Conservation (phyloP, 92 coral and sea anemone species). For the Ricordea florida region DNA sequence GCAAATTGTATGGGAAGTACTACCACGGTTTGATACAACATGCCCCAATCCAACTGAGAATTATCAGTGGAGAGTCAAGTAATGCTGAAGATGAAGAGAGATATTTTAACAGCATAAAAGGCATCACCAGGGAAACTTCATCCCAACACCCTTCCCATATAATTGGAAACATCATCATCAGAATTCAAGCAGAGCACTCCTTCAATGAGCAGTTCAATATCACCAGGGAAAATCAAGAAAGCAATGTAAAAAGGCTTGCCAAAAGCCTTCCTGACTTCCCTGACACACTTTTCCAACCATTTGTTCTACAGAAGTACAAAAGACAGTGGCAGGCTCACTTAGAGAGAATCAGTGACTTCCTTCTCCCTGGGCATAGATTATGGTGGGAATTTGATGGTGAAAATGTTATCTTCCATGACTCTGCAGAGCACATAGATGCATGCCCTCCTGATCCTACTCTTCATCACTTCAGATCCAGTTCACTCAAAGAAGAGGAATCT, state of each 20-base stretch:
- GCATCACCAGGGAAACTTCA: conserved; percentile 54
- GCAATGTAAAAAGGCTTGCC: neutral
- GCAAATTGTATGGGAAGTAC: conserved; percentile 52
- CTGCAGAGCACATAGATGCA: neutral
- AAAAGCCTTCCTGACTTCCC: neutral
- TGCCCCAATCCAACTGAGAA: conserved; percentile 26
- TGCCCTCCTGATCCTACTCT: conserved; percentile 23
- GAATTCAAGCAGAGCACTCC: conserved; percentile 26
- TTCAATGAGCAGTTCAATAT: neutral
- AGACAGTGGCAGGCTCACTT: conserved; percentile 31
- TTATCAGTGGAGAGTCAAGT: conserved; percentile 8
- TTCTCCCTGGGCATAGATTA: conserved; percentile 43
- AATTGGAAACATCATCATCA: conserved; percentile 30
- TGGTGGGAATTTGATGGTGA: conserved; percentile 7
- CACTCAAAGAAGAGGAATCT: conserved; percentile 16
- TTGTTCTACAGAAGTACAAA: neutral
- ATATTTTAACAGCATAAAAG: conserved; percentile 40
- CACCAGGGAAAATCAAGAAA: neutral
- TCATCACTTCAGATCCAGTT: conserved; percentile 62
- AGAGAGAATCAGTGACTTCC: conserved; percentile 40
- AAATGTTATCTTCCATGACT: conserved; percentile 9
- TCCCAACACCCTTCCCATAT: conserved; percentile 34
- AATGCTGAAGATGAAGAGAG: conserved; percentile 58
- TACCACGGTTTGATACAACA: conserved; percentile 23
- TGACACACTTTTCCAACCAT: neutral